These are phyloP conservation scores for Xenus cinereus DNA, from an alignment of 2,113 vertebrate species.

Conservation along the genomic window DNA sequence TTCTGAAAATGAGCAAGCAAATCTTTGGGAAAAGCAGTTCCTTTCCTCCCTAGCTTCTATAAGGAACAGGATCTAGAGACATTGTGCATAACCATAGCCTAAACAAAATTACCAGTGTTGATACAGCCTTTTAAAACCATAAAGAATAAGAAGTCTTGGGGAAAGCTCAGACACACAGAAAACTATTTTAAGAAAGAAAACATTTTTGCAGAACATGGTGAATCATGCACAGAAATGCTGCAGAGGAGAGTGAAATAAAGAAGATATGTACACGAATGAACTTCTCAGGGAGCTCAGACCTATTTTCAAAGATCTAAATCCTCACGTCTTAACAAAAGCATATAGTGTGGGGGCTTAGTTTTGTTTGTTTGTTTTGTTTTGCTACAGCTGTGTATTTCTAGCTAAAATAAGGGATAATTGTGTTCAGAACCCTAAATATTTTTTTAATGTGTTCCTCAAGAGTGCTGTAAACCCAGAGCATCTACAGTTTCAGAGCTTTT, in stretches of 20 bases:
- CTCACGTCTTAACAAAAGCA: neutral
- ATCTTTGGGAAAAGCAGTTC: neutral
- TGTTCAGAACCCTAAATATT: neutral
- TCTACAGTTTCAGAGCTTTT: neutral
- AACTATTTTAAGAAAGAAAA: conserved; percentile 7
- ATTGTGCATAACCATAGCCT: neutral
- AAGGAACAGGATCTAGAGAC: neutral
- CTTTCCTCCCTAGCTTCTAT: neutral
- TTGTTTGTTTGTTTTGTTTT: neutral
- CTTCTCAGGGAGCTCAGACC: neutral
- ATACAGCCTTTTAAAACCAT: neutral
- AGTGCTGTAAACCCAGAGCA: neutral
- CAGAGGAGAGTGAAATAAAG: neutral
- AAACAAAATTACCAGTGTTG: neutral
- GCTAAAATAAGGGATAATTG: neutral
- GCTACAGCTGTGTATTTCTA: neutral
- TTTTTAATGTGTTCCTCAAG: neutral
- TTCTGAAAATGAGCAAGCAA: neutral
- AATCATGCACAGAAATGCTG: neutral
- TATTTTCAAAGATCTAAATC: neutral
- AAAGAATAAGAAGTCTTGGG: neutral
- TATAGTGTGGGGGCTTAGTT: neutral
- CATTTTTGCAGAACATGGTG: neutral
- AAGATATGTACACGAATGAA: neutral
- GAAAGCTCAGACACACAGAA: neutral